Conservation (phyloP, 2,888 invertebrate genomes). For the Endomychus coccineus region DNA sequence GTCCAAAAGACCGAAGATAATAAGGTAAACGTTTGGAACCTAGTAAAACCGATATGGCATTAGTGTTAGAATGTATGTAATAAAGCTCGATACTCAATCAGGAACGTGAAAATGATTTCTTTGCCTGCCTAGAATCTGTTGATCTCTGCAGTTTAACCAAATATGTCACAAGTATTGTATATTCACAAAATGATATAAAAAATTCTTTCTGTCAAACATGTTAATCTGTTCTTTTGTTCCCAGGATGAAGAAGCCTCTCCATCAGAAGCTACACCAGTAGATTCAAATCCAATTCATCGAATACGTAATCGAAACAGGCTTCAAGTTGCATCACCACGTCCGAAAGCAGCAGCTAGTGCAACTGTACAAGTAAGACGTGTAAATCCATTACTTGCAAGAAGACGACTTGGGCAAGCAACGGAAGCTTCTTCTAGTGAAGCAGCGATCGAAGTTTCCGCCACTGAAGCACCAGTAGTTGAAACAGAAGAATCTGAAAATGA, state of each 20-base stretch:
- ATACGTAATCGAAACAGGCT: constrained; percentile 44
- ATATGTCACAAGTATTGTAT: too few species aligned
- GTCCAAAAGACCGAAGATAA: constrained; percentile 31
- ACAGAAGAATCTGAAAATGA: constrained; percentile 29
- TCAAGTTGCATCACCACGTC: constrained; percentile 46
- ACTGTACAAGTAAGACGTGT: constrained; percentile 49
- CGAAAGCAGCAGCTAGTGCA: constrained; percentile 45
- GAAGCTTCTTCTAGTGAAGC: constrained; percentile 38
- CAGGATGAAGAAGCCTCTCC: constrained; percentile 27
- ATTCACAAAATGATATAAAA: too few species aligned
- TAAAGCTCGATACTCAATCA: too few species aligned
- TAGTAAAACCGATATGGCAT: too few species aligned
- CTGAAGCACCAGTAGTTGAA: constrained; percentile 26
- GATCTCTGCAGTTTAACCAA: too few species aligned
- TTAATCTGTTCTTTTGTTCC: too few species aligned
- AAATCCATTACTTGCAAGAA: constrained; percentile 51
- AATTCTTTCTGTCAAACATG: too few species aligned
- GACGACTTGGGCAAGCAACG: constrained; percentile 37
- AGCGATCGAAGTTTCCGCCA: constrained; percentile 25
- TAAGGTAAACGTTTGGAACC: constrained; percentile 32
- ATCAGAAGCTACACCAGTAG: constrained; percentile 32
- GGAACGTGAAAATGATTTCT: too few species aligned
- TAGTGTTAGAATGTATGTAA: too few species aligned
- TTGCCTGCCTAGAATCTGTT: too few species aligned
- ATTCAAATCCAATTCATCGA: constrained; percentile 39